These are phyloP conservation scores for Zygaena filipendulae DNA, from an alignment of 2,888 invertebrate species.

Conservation along the genomic window DNA sequence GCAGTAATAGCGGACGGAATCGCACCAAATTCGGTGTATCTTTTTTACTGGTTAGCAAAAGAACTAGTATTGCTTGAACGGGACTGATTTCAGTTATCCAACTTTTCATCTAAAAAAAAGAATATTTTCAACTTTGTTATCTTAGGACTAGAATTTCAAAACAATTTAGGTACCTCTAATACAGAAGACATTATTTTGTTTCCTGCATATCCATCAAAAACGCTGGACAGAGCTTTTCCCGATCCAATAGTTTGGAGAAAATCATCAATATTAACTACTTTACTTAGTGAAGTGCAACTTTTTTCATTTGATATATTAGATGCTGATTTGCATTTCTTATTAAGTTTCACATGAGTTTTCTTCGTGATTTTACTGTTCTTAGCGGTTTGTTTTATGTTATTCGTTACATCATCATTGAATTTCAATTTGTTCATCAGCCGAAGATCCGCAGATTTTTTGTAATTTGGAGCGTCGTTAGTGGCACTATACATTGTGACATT, in stretches of 20 bases:
- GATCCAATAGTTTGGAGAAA: slow-evolving; percentile 43
- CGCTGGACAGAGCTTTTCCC: slow-evolving; percentile 27
- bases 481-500: too few species aligned
- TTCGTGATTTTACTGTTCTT: slow-evolving; percentile 17
- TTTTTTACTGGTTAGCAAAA: slow-evolving; percentile 46
- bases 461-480: too few species aligned
- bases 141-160: not conserved
- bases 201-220: slow-evolving; percentile 30
- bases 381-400: slow-evolving; percentile 8
- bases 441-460: too few species aligned
- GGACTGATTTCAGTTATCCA: slow-evolving; percentile 45
- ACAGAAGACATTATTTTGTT: slow-evolving; percentile 36
- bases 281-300: slow-evolving; percentile 26
- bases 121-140: not conserved
- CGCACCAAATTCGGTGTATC: slow-evolving; percentile 40
- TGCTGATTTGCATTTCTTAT: slow-evolving; percentile 42
- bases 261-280: slow-evolving; percentile 42
- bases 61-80: slow-evolving; percentile 40
- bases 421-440: too few species aligned
- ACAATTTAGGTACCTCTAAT: slow-evolving; percentile 36
- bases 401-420: too few species aligned
- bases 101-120: slow-evolving; percentile 33
- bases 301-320: slow-evolving; percentile 27
- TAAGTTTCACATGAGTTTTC: slow-evolving; percentile 28
- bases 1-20: slow-evolving; percentile 38